phyloP scores from a whole-genome alignment of 2,888 invertebrate species.

The Chironomus riparius region DNA sequence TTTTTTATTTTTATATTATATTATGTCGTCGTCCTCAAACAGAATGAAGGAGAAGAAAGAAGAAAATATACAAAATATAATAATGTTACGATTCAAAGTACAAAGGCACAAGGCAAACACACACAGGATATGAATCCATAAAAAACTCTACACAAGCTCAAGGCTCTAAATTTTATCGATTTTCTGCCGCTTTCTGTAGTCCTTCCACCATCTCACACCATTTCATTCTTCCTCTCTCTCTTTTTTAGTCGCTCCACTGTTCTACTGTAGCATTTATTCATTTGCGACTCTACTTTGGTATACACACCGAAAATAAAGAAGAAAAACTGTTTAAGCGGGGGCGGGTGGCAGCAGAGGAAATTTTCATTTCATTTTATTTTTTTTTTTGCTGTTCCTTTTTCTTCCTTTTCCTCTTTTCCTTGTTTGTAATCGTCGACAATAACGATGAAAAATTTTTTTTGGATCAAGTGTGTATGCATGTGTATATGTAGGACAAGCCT shows the following conservation, averaged over 20 bases:
- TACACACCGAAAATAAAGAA: neutral
- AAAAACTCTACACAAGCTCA: slow-evolving; percentile 22
- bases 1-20: neutral
- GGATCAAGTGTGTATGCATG: neutral
- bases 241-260: neutral
- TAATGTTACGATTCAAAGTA: neutral
- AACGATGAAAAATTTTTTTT: neutral
- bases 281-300: neutral
- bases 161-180: slow-evolving; percentile 25
- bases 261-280: neutral
- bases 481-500: slow-evolving; percentile 15
- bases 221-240: neutral
- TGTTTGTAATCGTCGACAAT: neutral
- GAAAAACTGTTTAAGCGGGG: neutral
- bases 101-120: neutral
- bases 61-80: too few relatives aligned
- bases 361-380: neutral
- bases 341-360: neutral
- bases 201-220: neutral
- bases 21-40: too few relatives aligned
- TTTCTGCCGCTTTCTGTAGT: neutral
- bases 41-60: too few relatives aligned
- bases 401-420: neutral
- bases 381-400: neutral
- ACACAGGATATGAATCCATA: slow-evolving; percentile 27